Evolutionary conservation across 2,113 vertebrate species (phyloP), one percentile per base, ranked within the genome.

Genomic region (Lamprotornis superbus): DNA sequence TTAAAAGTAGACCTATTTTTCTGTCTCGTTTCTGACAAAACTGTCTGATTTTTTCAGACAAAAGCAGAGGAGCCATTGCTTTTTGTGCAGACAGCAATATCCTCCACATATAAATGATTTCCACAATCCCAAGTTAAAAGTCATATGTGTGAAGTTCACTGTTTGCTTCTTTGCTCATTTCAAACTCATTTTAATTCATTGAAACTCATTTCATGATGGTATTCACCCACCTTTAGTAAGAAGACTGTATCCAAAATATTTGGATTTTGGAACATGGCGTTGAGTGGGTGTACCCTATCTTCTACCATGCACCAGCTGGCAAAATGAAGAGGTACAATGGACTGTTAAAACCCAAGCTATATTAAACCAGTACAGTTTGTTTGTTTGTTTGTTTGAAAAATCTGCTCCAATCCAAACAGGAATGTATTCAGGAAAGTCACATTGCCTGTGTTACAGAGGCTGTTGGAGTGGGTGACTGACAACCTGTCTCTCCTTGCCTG

Each of bases 371-470:
- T 9, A 17, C 50, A 52, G 50, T 24, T 52, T 52, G 50, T 9
- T 39, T 68, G 11, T 20, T 83, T 88, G 3, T 52, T 84, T 79
- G 10, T 19, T 46, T 88, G 3, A 50, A 86, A 63, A 47, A 60
- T 46, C 30, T 87, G 4, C 49, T 91, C 22, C 40, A 24, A 22
- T 44, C 13, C 47, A 83, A 81, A 44, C 13, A 70, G 18, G 17
- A 75, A 49, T 12, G 3, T 12, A 13, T 46, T 64, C 33, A 49
- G 52, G 52, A 67, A 87, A 70, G 23, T 59, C 35, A 13, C 2
- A 0, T 17, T 88, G 49, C 33, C 49, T 0, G 0, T 44, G 35
- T 3, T 1, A 63, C 5, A 59, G 55, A 76, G 25, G 23, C 7
- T 68, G 33, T 79, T 11, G 2, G 31, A 31, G 28, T 8, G 5